Conservation (phyloP, 2,797 vertebrate species). For the Alca torda region DNA sequence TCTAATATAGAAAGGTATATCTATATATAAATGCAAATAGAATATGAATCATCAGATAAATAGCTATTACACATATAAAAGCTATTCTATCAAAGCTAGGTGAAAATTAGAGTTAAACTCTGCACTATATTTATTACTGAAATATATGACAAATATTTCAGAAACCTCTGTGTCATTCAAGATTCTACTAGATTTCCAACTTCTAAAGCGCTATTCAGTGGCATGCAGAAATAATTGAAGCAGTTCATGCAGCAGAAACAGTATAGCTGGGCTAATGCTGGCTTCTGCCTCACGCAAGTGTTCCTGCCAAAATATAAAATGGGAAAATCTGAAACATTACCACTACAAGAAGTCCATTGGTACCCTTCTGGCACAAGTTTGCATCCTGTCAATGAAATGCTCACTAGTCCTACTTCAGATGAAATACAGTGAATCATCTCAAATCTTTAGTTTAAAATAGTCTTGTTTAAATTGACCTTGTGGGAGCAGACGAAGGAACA, state of each 20-base stretch:
- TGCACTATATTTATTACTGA: background rate
- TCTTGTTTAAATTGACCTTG: background rate
- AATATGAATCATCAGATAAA: background rate
- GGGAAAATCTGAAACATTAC: background rate
- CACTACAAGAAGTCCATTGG: background rate
- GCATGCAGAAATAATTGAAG: background rate
- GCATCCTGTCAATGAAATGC: background rate
- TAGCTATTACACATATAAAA: background rate
- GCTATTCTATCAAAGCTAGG: background rate
- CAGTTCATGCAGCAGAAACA: background rate
- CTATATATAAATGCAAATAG: background rate
- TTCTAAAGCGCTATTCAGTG: background rate
- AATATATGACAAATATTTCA: background rate
- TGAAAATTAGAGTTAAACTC: background rate
- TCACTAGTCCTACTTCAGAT: background rate
- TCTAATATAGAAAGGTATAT: background rate
- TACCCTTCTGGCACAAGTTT: background rate
- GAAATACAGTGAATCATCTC: background rate
- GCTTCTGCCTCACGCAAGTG: background rate
- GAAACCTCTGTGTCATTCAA: background rate
- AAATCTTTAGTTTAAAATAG: background rate
- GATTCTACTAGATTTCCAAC: background rate
- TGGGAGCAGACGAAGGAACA: background rate
- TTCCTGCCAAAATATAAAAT: background rate
- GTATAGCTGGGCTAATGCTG: background rate